Conservation (phyloP, 2,113 vertebrate genomes). For the Dryoscopus gambensis region DNA sequence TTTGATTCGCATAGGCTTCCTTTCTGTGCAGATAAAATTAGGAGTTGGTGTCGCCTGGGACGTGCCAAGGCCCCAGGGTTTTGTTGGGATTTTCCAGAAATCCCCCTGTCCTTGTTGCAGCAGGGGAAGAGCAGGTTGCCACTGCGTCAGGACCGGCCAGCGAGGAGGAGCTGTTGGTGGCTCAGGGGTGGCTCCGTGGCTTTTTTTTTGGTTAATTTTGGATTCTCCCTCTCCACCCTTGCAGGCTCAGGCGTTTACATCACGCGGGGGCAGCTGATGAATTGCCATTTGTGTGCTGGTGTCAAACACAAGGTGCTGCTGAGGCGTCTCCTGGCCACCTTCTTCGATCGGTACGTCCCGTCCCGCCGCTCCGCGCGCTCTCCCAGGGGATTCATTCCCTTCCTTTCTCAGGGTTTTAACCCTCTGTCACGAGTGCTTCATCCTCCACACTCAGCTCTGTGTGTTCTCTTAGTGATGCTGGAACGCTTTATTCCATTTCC, state of each 20-base stretch:
- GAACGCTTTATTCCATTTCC: neutral
- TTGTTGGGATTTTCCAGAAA: neutral
- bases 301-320: slow-evolving; percentile 97
- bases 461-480: accelerated
- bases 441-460: neutral
- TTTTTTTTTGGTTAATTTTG: neutral
- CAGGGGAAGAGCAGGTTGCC: neutral
- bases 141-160: accelerated
- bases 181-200: neutral
- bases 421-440: accelerated
- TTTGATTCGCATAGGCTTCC: neutral
- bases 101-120: accelerated
- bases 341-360: slow-evolving; percentile 88
- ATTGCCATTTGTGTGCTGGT: slow-evolving; percentile 93
- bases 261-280: slow-evolving; percentile 97
- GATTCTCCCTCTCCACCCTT: neutral
- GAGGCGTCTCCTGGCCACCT: slow-evolving; percentile 89
- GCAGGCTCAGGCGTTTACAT: slow-evolving; percentile 92
- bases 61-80: neutral
- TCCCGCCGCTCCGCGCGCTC: neutral
- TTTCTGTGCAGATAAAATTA: neutral
- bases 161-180: neutral
- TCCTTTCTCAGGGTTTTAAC: neutral
- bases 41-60: neutral
- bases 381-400: accelerated